These are phyloP conservation scores for Tapera naevia DNA, from an alignment of 2,797 vertebrate genomes.

Conservation along the genomic window DNA sequence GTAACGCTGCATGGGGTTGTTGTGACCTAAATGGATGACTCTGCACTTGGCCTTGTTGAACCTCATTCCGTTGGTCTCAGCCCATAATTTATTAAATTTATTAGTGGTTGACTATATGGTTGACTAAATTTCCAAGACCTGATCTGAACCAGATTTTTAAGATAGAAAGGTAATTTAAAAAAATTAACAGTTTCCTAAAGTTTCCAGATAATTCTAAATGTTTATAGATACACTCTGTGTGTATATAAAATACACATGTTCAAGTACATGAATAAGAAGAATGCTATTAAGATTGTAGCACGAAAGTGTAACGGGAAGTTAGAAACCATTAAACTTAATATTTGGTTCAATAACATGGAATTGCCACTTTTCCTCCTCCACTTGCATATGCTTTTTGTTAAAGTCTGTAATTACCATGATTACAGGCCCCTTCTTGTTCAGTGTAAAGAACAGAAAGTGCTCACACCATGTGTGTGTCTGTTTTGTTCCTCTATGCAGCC, in stretches of 20 bases:
- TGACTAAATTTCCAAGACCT: background rate
- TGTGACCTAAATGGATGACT: too few species aligned
- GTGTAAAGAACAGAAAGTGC: background rate
- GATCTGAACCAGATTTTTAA: background rate
- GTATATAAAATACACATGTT: background rate
- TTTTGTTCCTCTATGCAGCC: background rate
- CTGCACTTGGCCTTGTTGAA: too few species aligned
- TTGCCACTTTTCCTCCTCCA: background rate
- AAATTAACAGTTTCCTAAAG: background rate
- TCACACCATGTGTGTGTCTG: background rate
- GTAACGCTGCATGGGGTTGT: too few species aligned
- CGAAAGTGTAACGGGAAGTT: background rate
- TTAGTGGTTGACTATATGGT: background rate
- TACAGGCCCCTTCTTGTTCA: background rate
- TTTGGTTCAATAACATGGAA: background rate
- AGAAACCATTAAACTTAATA: background rate
- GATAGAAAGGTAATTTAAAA: background rate
- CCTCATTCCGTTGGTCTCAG: too few species aligned
- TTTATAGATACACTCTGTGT: background rate
- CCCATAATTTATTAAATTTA: too few species aligned
- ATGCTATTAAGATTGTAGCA: background rate
- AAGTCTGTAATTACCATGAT: background rate
- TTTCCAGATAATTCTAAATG: background rate
- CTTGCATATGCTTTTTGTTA: constrained; percentile 3
- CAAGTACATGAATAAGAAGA: background rate